A percentile compares a stretch with the other conserved stretches of the same genome.
These are phyloP conservation scores for Odontocerum albicorne DNA, from an alignment of 2,888 invertebrate genomes.

Conservation along the genomic window DNA sequence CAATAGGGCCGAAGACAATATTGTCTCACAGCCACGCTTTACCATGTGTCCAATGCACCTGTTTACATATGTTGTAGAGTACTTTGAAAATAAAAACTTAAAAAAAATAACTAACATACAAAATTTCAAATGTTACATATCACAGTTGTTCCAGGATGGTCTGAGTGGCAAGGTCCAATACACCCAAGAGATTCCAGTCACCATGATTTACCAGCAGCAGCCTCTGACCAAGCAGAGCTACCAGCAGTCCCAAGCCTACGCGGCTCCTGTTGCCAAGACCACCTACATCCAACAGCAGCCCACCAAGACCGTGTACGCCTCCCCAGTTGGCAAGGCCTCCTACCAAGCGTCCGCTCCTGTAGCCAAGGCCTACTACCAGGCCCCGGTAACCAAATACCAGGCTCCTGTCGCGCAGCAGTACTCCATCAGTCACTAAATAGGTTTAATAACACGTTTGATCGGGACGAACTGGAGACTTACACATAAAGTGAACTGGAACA, in stretches of 20 bases:
- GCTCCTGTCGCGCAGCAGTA: conserved; percentile 6
- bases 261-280: conserved; percentile 2
- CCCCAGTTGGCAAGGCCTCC: conserved; percentile 10
- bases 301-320: background rate
- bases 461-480: too few relatives aligned
- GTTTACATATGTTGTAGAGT: too few relatives aligned
- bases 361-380: background rate
- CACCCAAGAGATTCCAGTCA: conserved; percentile 1
- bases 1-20: too few relatives aligned
- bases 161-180: conserved; percentile 9
- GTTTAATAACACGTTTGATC: too few relatives aligned
- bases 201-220: background rate
- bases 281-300: background rate
- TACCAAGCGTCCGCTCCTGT: conserved; percentile 5
- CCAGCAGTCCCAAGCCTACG: conserved; percentile 12
- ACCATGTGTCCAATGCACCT: too few relatives aligned
- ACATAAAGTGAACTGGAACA: too few relatives aligned
- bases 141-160: conserved; percentile 12
- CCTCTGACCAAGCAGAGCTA: background rate
- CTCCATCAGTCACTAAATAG: conserved; percentile 6
- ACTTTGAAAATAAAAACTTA: too few relatives aligned
- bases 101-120: too few relatives aligned
- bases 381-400: background rate
- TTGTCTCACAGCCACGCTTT: too few relatives aligned
- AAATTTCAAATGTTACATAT: too few relatives aligned